phyloP scores from a whole-genome alignment of 2,888 invertebrate genomes.

The Drosophila longiperda region DNA sequence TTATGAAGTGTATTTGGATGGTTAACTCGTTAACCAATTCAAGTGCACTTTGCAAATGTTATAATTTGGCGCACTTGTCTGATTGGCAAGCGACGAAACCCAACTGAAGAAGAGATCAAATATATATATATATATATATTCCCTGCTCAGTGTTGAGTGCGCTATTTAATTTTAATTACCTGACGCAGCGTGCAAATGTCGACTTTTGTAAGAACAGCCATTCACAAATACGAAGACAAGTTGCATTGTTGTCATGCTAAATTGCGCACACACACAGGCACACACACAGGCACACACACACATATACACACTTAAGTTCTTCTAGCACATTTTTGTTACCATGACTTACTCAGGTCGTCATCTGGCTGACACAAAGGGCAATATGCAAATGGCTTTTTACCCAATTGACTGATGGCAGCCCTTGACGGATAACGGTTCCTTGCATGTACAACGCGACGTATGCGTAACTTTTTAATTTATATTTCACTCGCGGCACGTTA shows the following conservation, averaged over 20 bases:
- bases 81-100: not conserved
- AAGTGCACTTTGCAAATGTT: not conserved
- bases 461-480: conserved; percentile 76
- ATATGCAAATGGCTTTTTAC: conserved; percentile 64
- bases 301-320: not conserved
- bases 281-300: not conserved
- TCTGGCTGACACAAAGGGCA: conserved; percentile 59
- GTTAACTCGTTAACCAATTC: not conserved
- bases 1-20: not conserved
- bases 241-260: conserved; percentile 68
- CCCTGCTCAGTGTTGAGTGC: not conserved
- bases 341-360: conserved; percentile 34
- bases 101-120: conserved; percentile 1
- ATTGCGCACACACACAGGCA: conserved; percentile 32
- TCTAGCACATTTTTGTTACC: not conserved
- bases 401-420: not conserved
- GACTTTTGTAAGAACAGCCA: conserved; percentile 9
- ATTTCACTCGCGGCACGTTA: conserved; percentile 66
- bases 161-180: conserved; percentile 47
- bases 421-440: conserved; percentile 17
- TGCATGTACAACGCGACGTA: conserved; percentile 52
- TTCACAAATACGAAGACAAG: not conserved
- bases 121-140: not conserved
- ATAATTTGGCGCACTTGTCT: not conserved
- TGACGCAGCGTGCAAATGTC: not conserved